Base-by-base conservation (phyloP, 2,888 invertebrate genomes). In the Xiphydria camelus region DNA sequence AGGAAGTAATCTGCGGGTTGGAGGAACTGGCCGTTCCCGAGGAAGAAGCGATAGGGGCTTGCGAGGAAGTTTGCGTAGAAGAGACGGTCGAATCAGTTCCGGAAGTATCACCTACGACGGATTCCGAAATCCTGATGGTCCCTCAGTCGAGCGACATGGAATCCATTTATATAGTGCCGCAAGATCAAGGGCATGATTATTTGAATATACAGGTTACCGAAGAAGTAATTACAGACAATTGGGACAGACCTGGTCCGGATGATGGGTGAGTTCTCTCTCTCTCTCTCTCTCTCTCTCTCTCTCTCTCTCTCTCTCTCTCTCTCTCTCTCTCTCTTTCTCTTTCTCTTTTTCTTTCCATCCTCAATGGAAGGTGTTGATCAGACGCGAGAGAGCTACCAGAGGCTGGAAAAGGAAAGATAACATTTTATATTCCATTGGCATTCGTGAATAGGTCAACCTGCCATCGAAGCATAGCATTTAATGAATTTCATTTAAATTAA, bases 161-260 rank as follows among this genome's bases (percentile, higher is more conserved):
- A 49, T 73, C 77, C 1, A 71, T 73, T 32, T 77, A 79, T 41
- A 77, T 80, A 55, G 78, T 79, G 29, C 76, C 78, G 33, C 76
- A 77, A 49, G 75, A 77, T 46, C 71, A 73, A 47, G 73, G 72
- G 4, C 73, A 76, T 42, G 77, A 78, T 58, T 77, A 78, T 49
- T 55, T 78, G 1, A 78, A 78, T 57, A 78, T 79, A 67, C 82
- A 82, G 62, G 88, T 89, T 33, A 87, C 88, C 0, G 89, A 90
- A 64, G 90, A 90, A 73, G 86, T 91, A 1, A 87, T 91, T 10
- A 86, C 89, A 0, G 90, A 90, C 64, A 88, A 88, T 61, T 91
- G 90, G 90, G 87, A 85, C 32, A 81, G 84, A 61, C 79, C 82
- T 44, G 88, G 84, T 44, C 86, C 86, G 1, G 88, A 87, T 58